Percentiles rank a stretch among this genome's conserved stretches.
Conservation (phyloP, 1,140 invertebrate species). For the Apis cerana region DNA sequence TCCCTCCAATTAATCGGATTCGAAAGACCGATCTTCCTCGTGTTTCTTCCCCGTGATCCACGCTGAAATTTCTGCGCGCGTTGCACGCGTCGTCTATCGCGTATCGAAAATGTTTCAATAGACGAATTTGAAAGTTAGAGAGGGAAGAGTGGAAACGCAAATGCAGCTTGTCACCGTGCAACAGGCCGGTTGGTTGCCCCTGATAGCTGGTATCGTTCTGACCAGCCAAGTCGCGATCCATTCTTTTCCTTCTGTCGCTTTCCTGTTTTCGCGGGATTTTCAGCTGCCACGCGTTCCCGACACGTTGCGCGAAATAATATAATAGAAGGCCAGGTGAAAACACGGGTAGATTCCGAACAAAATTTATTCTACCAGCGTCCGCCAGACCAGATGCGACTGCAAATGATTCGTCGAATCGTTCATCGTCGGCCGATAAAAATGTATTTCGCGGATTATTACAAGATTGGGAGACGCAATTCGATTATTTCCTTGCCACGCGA, state of each 20-base stretch:
- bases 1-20: not conserved
- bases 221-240: conserved; percentile 57
- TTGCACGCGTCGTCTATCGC: not conserved
- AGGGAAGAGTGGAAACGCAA: conserved; percentile 50
- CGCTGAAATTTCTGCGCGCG: not conserved
- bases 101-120: conserved; percentile 53
- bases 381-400: no score
- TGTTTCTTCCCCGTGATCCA: not conserved
- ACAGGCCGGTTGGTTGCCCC: conserved; percentile 67
- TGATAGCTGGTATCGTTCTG: conserved; percentile 73
- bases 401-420: no score
- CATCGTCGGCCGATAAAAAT: not conserved
- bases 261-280: conserved; percentile 56
- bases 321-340: conserved; percentile 9
- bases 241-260: conserved; percentile 57
- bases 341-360: not conserved
- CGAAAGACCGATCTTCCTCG: not conserved
- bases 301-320: conserved; percentile 40
- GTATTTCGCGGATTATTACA: not conserved
- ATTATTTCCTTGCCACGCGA: not conserved
- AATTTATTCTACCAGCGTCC: not conserved
- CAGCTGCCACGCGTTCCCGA: conserved; percentile 13
- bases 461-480: not conserved
- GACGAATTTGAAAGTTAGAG: conserved; percentile 44
- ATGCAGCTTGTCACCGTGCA: conserved; percentile 63